Percentiles rank a stretch among this genome's conserved stretches.
Conservation (phyloP, 1,140 invertebrate species). For the Dendrolimus punctatus region DNA sequence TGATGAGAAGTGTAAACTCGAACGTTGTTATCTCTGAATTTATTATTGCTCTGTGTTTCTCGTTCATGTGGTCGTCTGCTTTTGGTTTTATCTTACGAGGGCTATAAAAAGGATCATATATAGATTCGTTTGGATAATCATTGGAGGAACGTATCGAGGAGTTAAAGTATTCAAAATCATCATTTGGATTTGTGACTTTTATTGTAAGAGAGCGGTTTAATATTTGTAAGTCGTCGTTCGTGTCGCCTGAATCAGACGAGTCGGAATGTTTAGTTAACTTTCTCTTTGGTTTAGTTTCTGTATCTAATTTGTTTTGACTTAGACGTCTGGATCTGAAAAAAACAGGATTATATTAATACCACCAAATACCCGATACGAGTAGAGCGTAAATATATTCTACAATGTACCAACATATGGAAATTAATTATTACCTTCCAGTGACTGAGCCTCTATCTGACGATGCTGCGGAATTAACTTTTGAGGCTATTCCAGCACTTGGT, state of each 20-base stretch:
- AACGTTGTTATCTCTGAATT: constrained; percentile 70
- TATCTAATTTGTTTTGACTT: constrained; percentile 26
- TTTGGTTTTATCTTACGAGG: constrained; percentile 51
- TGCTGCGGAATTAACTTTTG: constrained; percentile 21
- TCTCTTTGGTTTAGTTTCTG: constrained; percentile 28
- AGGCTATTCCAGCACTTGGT: constrained; percentile 13
- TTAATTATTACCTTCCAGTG: constrained; percentile 27
- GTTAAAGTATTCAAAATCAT: constrained; percentile 79
- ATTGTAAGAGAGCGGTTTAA: constrained; percentile 69
- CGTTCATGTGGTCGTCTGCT: constrained; percentile 71
- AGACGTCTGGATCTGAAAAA: constrained; percentile 29
- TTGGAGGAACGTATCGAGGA: constrained; percentile 72
- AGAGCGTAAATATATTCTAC: no score
- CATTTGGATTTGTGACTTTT: constrained; percentile 74
- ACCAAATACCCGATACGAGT: no score
- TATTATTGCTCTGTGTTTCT: constrained; percentile 70
- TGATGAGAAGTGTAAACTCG: constrained; percentile 74
- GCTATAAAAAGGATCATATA: constrained; percentile 40
- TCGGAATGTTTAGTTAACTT: constrained; percentile 28
- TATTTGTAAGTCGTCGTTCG: constrained; percentile 71
- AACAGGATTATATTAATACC: not conserved
- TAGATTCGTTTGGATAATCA: constrained; percentile 53
- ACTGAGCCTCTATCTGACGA: constrained; percentile 31
- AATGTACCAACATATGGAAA: not conserved
- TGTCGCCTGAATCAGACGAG: constrained; percentile 71